A percentile compares a stretch with the other conserved stretches of the same genome.
These are phyloP conservation scores for Heliconius erato DNA, from an alignment of 2,888 invertebrate genomes.

Conservation along the genomic window DNA sequence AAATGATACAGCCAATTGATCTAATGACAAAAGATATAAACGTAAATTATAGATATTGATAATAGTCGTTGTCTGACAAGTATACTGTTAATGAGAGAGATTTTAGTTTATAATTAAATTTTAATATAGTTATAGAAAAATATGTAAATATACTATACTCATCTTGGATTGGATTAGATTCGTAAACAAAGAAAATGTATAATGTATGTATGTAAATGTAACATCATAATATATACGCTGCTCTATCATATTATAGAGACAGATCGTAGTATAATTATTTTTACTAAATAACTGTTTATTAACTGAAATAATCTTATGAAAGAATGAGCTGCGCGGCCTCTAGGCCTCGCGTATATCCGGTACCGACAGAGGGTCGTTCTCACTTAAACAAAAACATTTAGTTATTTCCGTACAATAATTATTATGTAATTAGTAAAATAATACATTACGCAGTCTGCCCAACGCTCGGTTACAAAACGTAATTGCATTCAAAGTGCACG, in stretches of 20 bases:
- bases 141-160: background rate
- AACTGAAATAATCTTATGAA: constrained; percentile 48
- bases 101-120: background rate
- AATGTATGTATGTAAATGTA: background rate
- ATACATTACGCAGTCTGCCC: constrained; percentile 44
- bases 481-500: constrained; percentile 48
- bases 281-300: constrained; percentile 8
- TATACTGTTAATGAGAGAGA: background rate
- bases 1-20: constrained; percentile 17
- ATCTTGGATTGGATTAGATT: background rate
- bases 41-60: constrained; percentile 5
- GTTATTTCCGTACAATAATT: constrained; percentile 72
- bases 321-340: constrained; percentile 60
- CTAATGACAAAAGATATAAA: constrained; percentile 33
- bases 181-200: background rate
- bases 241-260: background rate
- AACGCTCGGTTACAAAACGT: constrained; percentile 42
- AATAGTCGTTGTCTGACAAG: background rate
- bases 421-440: constrained; percentile 59
- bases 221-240: background rate
- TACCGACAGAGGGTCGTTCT: constrained; percentile 79
- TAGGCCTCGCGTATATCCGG: constrained; percentile 79
- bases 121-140: background rate
- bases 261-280: constrained; percentile 37
- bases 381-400: constrained; percentile 75